Percentiles rank a stretch among this genome's conserved stretches.
Evolutionary conservation across 2,113 vertebrate species (phyloP).

Genomic region (Paraplagusia blochii): DNA sequence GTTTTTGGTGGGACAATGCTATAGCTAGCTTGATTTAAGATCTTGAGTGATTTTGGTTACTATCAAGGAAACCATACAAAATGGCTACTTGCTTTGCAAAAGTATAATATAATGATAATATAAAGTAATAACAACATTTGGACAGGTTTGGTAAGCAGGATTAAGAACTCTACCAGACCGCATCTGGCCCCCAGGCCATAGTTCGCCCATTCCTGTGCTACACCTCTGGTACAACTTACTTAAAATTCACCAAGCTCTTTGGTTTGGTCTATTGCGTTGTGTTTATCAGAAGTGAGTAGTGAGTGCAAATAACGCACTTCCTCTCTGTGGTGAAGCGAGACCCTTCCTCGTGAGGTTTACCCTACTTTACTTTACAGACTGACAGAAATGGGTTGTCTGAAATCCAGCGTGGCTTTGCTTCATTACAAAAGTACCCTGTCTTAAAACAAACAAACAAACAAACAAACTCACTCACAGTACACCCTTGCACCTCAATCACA

Average conservation of each 20-base stretch:
- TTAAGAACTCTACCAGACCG: no score
- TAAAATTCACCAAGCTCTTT: conserved; percentile 72
- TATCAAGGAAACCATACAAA: no score
- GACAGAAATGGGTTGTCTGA: conserved; percentile 82
- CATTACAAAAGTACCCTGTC: conserved; percentile 72
- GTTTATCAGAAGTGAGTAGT: conserved; percentile 70
- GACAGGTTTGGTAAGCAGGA: no score
- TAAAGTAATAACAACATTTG: no score
- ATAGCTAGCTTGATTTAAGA: no score
- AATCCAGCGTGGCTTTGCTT: conserved; percentile 69
- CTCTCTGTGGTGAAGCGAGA: conserved; percentile 61
- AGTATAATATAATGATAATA: no score
- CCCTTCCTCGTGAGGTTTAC: conserved; percentile 72
- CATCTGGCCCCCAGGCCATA: no score
- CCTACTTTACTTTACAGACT: conserved; percentile 78
- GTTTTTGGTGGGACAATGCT: no score
- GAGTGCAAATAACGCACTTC: conserved; percentile 74
- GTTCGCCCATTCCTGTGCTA: no score
- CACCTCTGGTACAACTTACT: conserved; percentile 64
- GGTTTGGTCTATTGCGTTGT: conserved; percentile 69
- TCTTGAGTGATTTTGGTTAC: no score
- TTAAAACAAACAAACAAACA: conserved; percentile 73
- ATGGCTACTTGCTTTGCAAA: no score
- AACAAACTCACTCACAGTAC: conserved; percentile 1
- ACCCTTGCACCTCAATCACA: conserved; percentile 32